Conservation (phyloP, 2,113 vertebrate species). For the Microcebus griseorufus region DNA sequence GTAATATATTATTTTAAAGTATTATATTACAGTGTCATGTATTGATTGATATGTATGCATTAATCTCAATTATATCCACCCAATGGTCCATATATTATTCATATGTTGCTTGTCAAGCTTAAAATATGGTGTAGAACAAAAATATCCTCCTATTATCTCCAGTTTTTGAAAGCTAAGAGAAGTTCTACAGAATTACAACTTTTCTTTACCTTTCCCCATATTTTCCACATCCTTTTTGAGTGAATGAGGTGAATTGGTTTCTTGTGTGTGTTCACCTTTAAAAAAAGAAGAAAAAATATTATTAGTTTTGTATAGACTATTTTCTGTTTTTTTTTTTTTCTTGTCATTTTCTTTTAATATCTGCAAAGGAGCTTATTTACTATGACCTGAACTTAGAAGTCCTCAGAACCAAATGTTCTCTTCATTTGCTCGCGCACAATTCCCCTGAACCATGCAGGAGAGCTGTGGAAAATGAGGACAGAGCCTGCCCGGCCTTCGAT, state of each 20-base stretch:
- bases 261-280: slow-evolving; percentile 93
- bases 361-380: not conserved
- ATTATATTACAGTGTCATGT: slow-evolving; percentile 91
- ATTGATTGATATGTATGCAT: slow-evolving; percentile 93
- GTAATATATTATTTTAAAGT: slow-evolving; percentile 94
- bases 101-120: slow-evolving; percentile 91
- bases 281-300: slow-evolving; percentile 54
- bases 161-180: slow-evolving; percentile 83
- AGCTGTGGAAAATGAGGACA: not conserved
- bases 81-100: slow-evolving; percentile 92
- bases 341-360: not conserved
- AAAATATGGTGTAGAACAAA: slow-evolving; percentile 88
- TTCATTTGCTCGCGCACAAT: not conserved
- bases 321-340: slow-evolving; percentile 39
- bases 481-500: not conserved
- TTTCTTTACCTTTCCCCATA: slow-evolving; percentile 97
- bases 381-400: not conserved
- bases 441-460: not conserved
- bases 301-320: slow-evolving; percentile 50
- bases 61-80: slow-evolving; percentile 93
- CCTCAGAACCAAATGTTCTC: not conserved
- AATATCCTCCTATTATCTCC: slow-evolving; percentile 85
- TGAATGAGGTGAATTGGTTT: slow-evolving; percentile 90
- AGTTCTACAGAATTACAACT: slow-evolving; percentile 73
- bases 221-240: slow-evolving; percentile 97